Evolutionary conservation across 1,140 invertebrate genomes (phyloP).

Genomic region (Drosophila repletoides): DNA sequence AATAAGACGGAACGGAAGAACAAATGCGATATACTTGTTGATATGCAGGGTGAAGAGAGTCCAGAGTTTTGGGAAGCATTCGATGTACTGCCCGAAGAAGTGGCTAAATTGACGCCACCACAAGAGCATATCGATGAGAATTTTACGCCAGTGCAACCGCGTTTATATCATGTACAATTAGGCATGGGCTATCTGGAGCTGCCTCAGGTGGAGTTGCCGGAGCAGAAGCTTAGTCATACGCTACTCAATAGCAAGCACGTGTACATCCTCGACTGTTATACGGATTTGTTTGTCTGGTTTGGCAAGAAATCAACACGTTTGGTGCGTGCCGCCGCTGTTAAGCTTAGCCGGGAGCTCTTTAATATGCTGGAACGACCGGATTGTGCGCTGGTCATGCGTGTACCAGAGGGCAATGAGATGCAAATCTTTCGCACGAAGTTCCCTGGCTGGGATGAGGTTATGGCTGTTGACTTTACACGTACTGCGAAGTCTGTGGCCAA

Average conservation of each 20-base stretch:
- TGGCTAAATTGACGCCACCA: slow-evolving; percentile 52
- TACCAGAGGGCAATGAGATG: slow-evolving; percentile 93
- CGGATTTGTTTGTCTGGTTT: slow-evolving; percentile 99
- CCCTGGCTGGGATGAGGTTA: slow-evolving; percentile 98
- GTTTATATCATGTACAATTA: slow-evolving; percentile 96
- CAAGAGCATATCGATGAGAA: slow-evolving; percentile 90
- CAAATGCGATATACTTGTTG: slow-evolving; percentile 94
- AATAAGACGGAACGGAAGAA: slow-evolving; percentile 99
- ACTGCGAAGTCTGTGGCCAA: slow-evolving; percentile 98
- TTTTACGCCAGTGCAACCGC: slow-evolving; percentile 89
- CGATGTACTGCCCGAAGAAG: slow-evolving; percentile 83
- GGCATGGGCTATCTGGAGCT: slow-evolving; percentile 99
- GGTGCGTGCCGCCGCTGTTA: slow-evolving; percentile 97
- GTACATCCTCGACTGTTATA: slow-evolving; percentile 97
- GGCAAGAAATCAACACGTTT: slow-evolving; percentile 98
- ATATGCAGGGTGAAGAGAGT: slow-evolving; percentile 91
- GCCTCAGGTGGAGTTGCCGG: slow-evolving; percentile 95
- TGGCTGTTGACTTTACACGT: slow-evolving; percentile 99
- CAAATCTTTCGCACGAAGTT: slow-evolving; percentile 99
- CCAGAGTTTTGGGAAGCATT: slow-evolving; percentile 92
- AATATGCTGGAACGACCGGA: slow-evolving; percentile 94
- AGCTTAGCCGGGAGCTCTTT: slow-evolving; percentile 97
- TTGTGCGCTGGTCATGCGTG: slow-evolving; percentile 93
- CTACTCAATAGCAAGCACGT: slow-evolving; percentile 96
- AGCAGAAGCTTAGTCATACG: slow-evolving; percentile 88